Evolutionary conservation across 2,888 invertebrate genomes (phyloP).

Genomic region (Diplolepis rosae): DNA sequence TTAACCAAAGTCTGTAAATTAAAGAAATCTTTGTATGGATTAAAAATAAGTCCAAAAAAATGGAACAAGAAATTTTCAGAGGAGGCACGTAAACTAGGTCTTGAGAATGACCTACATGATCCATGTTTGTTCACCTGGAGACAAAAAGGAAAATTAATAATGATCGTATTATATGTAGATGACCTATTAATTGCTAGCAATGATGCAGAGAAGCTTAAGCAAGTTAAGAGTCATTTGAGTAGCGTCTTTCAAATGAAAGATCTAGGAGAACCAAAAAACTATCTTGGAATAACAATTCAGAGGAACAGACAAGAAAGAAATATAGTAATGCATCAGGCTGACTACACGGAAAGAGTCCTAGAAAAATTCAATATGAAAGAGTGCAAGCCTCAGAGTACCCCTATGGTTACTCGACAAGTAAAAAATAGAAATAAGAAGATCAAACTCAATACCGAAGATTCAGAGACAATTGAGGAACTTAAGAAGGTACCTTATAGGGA

Average conservation of each 20-base stretch:
- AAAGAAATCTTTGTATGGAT: no score
- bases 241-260: constrained; percentile 45
- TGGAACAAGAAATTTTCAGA: constrained; percentile 48
- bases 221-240: constrained; percentile 38
- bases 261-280: constrained; percentile 43
- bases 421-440: constrained; percentile 33
- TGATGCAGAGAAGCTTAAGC: constrained; percentile 34
- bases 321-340: constrained; percentile 32
- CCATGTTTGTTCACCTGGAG: no score
- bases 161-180: no score
- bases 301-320: constrained; percentile 14
- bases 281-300: constrained; percentile 34
- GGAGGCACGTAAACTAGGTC: constrained; percentile 41
- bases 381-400: constrained; percentile 34
- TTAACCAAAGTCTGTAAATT: constrained; percentile 45
- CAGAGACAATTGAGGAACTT: neutral
- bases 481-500: no score
- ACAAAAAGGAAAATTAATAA: no score
- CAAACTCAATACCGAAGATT: neutral
- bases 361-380: constrained; percentile 44
- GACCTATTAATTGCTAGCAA: constrained; percentile 40
- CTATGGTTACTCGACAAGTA: constrained; percentile 36
- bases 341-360: constrained; percentile 40
- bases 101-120: no score
- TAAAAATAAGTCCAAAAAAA: constrained; percentile 45